Evolutionary conservation across 2,797 vertebrate genomes (phyloP).

Genomic region (Hyperoplus immaculatus): DNA sequence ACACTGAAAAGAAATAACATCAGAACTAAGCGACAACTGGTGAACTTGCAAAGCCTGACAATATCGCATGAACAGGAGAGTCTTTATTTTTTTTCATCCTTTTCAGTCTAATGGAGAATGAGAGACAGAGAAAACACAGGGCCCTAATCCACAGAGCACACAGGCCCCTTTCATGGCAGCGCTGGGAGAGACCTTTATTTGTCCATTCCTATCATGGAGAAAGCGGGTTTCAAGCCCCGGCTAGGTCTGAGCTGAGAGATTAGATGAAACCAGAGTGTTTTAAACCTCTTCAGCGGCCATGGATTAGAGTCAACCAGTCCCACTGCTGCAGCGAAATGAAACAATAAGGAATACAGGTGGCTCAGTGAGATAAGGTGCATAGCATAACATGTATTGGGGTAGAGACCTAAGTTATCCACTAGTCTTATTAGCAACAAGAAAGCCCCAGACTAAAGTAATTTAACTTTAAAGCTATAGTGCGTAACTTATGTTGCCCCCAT

Average conservation of each 20-base stretch:
- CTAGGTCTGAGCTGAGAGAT: conserved; percentile 93
- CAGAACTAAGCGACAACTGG: conserved; percentile 50
- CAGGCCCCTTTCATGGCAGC: conserved; percentile 91
- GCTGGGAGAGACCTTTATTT: conserved; percentile 90
- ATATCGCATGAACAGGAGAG: conserved; percentile 84
- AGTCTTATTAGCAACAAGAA: conserved; percentile 5
- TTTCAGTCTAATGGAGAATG: conserved; percentile 89
- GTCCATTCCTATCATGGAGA: conserved; percentile 90
- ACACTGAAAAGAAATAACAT: neutral
- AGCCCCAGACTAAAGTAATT: neutral
- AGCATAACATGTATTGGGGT: conserved; percentile 15
- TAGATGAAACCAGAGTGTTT: conserved; percentile 98
- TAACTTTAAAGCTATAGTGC: neutral
- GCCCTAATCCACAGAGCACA: conserved; percentile 91
- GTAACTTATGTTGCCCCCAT: no score
- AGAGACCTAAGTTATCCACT: conserved; percentile 33
- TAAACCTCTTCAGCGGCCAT: conserved; percentile 93
- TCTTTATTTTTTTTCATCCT: conserved; percentile 74
- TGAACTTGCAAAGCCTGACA: conserved; percentile 62
- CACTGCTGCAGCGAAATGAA: conserved; percentile 83
- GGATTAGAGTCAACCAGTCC: conserved; percentile 92
- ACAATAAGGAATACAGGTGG: conserved; percentile 81
- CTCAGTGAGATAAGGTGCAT: conserved; percentile 53
- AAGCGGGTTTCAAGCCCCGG: conserved; percentile 89
- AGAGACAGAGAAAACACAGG: conserved; percentile 79